These are phyloP conservation scores for Eupsilia transversa DNA, from an alignment of 2,888 invertebrate species.

Conservation along the genomic window DNA sequence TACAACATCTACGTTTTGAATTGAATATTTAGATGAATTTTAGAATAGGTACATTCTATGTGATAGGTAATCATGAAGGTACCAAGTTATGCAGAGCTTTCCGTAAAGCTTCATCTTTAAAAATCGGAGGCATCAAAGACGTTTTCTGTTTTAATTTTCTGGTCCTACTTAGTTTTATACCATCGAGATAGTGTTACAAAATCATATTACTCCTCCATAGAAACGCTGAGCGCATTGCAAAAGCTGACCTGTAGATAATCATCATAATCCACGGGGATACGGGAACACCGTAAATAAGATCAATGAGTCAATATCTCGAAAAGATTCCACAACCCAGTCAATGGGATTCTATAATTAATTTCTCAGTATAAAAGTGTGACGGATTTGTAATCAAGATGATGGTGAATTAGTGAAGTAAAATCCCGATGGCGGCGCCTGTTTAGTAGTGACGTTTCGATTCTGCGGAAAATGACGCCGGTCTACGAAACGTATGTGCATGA, in stretches of 20 bases:
- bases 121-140: not conserved
- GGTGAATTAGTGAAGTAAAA: conserved; percentile 62
- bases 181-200: not conserved
- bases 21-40: not conserved
- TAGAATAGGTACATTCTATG: not conserved
- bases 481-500: conserved; percentile 53
- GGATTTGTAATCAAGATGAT: conserved; percentile 49
- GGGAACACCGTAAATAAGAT: conserved; percentile 5
- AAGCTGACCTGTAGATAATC: not conserved
- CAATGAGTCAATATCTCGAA: conserved; percentile 55
- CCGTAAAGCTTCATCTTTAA: not conserved
- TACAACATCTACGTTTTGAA: not conserved
- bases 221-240: not conserved
- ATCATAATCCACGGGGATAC: not conserved
- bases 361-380: conserved; percentile 68
- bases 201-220: not conserved
- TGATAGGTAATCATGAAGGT: not conserved
- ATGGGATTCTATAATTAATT: conserved; percentile 53
- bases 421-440: conserved; percentile 63
- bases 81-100: not conserved
- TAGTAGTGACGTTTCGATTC: conserved; percentile 64
- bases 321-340: conserved; percentile 50
- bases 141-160: not conserved
- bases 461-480: conserved; percentile 69
- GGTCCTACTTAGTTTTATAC: not conserved